phyloP scores from a whole-genome alignment of 2,797 vertebrate genomes.

The Neostethus bicornis region DNA sequence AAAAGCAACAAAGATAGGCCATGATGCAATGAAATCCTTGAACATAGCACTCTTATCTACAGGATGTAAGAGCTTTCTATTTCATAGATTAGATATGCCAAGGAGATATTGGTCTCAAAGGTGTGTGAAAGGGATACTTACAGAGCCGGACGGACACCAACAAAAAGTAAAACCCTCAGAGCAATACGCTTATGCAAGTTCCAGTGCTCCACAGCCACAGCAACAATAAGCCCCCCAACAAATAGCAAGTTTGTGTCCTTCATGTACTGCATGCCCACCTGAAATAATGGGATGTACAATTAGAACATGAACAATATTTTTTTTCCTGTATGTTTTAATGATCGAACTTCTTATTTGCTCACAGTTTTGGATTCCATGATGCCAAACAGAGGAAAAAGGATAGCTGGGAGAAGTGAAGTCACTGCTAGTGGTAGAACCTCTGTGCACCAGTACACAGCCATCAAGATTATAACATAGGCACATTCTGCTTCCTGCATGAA shows the following conservation, averaged over 20 bases:
- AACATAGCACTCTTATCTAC: conserved; percentile 13
- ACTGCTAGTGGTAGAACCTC: conserved; percentile 92
- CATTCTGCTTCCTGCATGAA: conserved; percentile 87
- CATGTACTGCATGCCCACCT: conserved; percentile 97
- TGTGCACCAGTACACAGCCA: conserved; percentile 96
- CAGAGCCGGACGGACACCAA: conserved; percentile 92
- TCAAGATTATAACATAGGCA: conserved; percentile 89
- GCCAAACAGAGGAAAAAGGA: conserved; percentile 92
- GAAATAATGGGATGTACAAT: conserved; percentile 18
- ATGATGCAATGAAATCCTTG: conserved; percentile 13
- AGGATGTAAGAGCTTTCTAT: neutral
- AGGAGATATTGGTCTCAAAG: neutral
- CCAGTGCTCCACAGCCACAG: conserved; percentile 94
- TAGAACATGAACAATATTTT: neutral
- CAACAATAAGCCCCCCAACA: conserved; percentile 91
- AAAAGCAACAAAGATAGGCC: conserved; percentile 41
- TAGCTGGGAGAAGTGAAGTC: conserved; percentile 88
- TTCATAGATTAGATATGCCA: conserved; percentile 23
- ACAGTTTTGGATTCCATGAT: conserved; percentile 91
- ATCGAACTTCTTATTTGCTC: conserved; percentile 11
- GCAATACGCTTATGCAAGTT: conserved; percentile 96
- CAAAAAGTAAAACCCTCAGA: conserved; percentile 85
- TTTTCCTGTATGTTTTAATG: neutral
- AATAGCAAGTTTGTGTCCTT: conserved; percentile 96
- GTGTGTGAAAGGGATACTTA: conserved; percentile 69